Percentiles rank a stretch among this genome's conserved stretches.
Conservation (phyloP, 2,888 invertebrate species). For the Agrochola macilenta region DNA sequence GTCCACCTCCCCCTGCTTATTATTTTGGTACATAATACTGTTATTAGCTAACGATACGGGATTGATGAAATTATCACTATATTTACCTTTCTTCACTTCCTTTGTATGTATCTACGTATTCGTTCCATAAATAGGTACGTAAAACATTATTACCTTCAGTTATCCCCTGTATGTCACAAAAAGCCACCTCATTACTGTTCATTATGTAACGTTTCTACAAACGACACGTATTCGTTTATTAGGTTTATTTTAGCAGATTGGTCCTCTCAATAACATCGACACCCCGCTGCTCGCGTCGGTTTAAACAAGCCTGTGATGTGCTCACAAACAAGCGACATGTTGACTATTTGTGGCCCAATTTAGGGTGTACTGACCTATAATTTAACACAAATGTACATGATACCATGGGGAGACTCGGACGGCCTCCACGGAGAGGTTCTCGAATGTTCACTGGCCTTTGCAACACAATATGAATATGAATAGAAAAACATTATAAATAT, state of each 20-base stretch:
- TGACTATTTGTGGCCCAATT: constrained; percentile 70
- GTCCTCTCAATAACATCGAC: constrained; percentile 56
- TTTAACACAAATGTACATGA: constrained; percentile 58
- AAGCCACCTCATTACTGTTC: constrained; percentile 46
- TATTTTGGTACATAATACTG: constrained; percentile 18
- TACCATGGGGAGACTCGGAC: neutral
- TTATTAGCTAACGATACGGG: constrained; percentile 23
- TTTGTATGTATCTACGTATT: constrained; percentile 11
- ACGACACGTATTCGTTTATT: constrained; percentile 44
- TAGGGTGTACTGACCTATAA: constrained; percentile 64
- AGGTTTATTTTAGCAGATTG: constrained; percentile 66
- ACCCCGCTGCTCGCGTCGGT: constrained; percentile 68
- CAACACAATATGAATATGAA: neutral
- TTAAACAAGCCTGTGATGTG: constrained; percentile 66
- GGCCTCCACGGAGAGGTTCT: constrained; percentile 3
- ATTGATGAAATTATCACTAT: constrained; percentile 1
- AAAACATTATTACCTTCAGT: constrained; percentile 26
- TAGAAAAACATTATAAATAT: neutral
- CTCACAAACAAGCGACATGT: constrained; percentile 71
- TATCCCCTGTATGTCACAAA: constrained; percentile 46
- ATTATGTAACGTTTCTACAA: constrained; percentile 58
- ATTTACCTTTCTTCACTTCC: constrained; percentile 17
- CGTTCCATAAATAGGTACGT: constrained; percentile 22
- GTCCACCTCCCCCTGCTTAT: constrained; percentile 5
- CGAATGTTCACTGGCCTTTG: neutral